phyloP scores from a whole-genome alignment of 2,113 vertebrate species.

The Chinchilla lanigera region DNA sequence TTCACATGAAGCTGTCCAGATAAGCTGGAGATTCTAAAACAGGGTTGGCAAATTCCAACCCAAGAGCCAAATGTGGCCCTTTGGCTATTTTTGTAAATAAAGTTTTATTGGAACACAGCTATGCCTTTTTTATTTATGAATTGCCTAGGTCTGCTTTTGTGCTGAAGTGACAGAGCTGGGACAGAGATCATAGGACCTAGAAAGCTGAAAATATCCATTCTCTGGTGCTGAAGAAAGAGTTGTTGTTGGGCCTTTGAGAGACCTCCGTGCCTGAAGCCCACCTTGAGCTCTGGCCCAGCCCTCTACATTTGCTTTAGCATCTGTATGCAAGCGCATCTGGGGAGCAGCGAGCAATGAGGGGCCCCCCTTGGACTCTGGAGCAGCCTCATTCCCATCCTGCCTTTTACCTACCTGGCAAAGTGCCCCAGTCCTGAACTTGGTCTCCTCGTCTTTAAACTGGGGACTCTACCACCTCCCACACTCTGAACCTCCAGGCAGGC shows the following conservation, averaged over 20 bases:
- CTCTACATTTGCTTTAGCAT: background rate
- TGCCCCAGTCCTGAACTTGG: background rate
- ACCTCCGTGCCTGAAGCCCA: background rate
- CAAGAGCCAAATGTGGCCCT: background rate
- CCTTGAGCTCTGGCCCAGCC: background rate
- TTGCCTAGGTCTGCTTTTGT: background rate
- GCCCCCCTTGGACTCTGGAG: background rate
- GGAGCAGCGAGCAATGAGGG: background rate
- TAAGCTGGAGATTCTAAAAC: background rate
- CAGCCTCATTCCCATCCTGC: background rate
- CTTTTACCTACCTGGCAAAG: background rate
- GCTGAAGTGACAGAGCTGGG: background rate
- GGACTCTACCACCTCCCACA: background rate
- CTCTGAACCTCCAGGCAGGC: background rate
- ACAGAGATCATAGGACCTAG: background rate
- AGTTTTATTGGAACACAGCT: background rate
- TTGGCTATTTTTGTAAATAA: background rate
- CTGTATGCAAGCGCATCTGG: rapidly evolving
- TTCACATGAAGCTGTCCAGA: background rate
- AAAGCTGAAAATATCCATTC: background rate
- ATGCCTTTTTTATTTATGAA: background rate
- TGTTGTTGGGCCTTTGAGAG: background rate
- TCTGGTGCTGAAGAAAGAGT: background rate
- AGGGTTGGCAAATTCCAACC: background rate
- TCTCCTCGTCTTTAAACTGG: background rate